A percentile compares a stretch with the other conserved stretches of the same genome.
phyloP scores from a whole-genome alignment of 2,888 invertebrate genomes.

The Heterodera filipjevi region DNA sequence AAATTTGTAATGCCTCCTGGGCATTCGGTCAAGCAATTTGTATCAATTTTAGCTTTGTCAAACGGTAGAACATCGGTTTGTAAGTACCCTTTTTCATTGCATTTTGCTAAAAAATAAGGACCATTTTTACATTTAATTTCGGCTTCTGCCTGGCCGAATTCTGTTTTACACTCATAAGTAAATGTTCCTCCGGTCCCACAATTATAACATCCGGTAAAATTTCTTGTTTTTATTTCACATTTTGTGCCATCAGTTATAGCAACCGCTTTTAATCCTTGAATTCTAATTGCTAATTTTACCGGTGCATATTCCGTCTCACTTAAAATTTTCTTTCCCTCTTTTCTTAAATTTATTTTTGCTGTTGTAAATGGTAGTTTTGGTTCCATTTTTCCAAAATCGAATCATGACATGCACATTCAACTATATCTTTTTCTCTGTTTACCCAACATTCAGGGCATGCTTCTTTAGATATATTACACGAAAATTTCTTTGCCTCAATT shows the following conservation, averaged over 20 bases:
- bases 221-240: background rate
- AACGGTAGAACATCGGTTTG: background rate
- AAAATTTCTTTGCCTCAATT: background rate
- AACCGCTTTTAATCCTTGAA: background rate
- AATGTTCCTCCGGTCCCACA: background rate
- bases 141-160: background rate
- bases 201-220: constrained; percentile 5
- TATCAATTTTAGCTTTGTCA: background rate
- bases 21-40: background rate
- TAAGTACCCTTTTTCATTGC: constrained; percentile 8
- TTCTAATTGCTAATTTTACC: background rate
- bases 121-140: constrained; percentile 1
- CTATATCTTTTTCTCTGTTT: background rate
- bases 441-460: constrained; percentile 14
- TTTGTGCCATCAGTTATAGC: constrained; percentile 4
- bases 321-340: background rate
- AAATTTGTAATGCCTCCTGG: constrained; percentile 3
- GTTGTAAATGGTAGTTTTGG: background rate
- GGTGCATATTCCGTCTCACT: constrained; percentile 14
- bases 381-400: background rate
- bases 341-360: background rate
- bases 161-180: background rate
- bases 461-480: background rate
- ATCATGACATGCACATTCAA: constrained; percentile 1
- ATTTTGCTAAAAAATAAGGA: background rate